These are phyloP conservation scores for Haliclona indistincta DNA, from an alignment of 37 sponge, comb jelly and placozoan genomes.

Conservation along the genomic window DNA sequence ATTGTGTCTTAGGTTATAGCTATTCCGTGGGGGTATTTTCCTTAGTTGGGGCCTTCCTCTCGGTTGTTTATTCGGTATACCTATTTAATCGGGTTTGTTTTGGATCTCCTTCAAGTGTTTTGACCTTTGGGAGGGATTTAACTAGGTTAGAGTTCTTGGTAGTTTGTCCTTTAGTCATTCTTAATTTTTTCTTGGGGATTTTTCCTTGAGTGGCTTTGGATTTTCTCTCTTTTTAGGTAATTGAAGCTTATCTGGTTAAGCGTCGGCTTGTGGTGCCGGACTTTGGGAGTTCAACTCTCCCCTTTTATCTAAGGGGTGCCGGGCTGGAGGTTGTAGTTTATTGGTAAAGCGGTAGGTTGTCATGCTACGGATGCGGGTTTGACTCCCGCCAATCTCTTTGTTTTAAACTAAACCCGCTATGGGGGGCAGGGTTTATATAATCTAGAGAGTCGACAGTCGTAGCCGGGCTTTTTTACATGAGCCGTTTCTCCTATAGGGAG, in stretches of 20 bases:
- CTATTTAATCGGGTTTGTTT: conserved; percentile 87
- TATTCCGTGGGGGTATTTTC: conserved; percentile 63
- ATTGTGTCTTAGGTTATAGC: conserved; percentile 76
- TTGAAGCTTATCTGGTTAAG: conserved; percentile 35
- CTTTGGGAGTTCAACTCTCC: conserved; percentile 80
- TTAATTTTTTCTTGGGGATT: conserved; percentile 64
- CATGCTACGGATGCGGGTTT: conserved; percentile 30
- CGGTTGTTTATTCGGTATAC: conserved; percentile 80
- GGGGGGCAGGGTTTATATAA: too few species aligned
- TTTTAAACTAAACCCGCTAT: too few species aligned
- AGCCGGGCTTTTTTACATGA: too few species aligned
- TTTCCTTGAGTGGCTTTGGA: conserved; percentile 55
- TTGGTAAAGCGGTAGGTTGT: conserved; percentile 33
- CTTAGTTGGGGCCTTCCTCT: conserved; percentile 60
- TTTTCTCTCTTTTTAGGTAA: not conserved
- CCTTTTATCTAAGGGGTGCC: conserved; percentile 28
- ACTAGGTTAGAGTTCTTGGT: conserved; percentile 68
- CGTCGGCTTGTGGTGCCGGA: conserved; percentile 67
- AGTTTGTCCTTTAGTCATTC: conserved; percentile 47
- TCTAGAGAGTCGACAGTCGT: too few species aligned
- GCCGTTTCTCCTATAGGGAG: too few species aligned
- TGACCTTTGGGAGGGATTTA: conserved; percentile 55
- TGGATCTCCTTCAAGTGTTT: conserved; percentile 60
- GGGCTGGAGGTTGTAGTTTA: conserved; percentile 29
- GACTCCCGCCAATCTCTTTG: conserved; percentile 21